Evolutionary conservation across 2,888 invertebrate genomes (phyloP).

Genomic region (Rhagonycha lutea): DNA sequence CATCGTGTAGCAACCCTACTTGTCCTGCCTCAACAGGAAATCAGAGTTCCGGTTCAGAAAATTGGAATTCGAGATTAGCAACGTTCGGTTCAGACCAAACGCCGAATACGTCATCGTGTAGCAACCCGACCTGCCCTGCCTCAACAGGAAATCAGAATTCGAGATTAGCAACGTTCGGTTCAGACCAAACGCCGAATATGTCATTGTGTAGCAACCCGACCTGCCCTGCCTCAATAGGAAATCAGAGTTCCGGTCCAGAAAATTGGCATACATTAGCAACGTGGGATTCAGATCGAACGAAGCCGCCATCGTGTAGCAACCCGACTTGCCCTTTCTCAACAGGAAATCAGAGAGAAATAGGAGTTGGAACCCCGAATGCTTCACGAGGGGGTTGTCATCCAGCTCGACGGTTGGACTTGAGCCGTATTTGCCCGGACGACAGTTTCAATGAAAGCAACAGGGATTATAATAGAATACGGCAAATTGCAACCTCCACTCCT

Average conservation of each 20-base stretch:
- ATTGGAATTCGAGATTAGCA: not conserved
- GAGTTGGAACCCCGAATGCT: not conserved
- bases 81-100: not conserved
- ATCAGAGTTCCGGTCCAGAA: not conserved
- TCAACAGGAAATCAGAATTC: not conserved
- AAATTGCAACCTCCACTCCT: not conserved
- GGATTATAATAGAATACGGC: not conserved
- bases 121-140: no score
- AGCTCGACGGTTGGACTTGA: not conserved
- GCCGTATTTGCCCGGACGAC: not conserved
- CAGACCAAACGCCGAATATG: not conserved
- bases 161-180: not conserved
- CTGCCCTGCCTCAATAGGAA: not conserved
- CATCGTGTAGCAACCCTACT: no score
- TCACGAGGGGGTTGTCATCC: not conserved
- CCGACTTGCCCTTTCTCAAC: not conserved
- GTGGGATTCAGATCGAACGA: no score
- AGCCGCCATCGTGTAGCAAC: no score
- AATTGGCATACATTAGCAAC: no score
- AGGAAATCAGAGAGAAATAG: no score
- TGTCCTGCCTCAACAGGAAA: not conserved
- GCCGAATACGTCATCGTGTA: not conserved
- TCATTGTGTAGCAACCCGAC: not conserved
- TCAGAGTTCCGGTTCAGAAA: not conserved
- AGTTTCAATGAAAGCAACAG: not conserved